These are phyloP conservation scores for Spea hammondii DNA, from an alignment of 2,797 vertebrate species.

Conservation along the genomic window DNA sequence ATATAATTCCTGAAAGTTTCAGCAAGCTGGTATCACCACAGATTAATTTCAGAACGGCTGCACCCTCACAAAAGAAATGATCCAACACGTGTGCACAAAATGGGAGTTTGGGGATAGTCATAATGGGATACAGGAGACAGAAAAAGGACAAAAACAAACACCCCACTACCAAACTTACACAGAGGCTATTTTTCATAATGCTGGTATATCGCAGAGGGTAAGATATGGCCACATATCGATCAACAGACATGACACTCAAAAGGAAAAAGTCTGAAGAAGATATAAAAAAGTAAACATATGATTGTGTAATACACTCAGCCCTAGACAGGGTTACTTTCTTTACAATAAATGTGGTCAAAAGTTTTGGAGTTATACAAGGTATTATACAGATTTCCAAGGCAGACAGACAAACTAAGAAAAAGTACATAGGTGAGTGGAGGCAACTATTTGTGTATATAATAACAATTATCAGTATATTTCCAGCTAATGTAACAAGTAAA, in stretches of 20 bases:
- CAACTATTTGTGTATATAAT: constrained; percentile 47
- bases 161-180: neutral
- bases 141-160: constrained; percentile 40
- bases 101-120: neutral
- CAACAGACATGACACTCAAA: neutral
- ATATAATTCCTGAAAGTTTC: neutral
- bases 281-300: constrained; percentile 56
- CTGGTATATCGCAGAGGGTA: no score
- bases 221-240: no score
- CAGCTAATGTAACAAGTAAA: constrained; percentile 50
- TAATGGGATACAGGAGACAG: neutral
- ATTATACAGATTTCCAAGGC: constrained; percentile 56
- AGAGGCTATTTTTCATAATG: no score
- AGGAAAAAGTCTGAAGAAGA: constrained; percentile 35
- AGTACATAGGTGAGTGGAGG: constrained; percentile 58
- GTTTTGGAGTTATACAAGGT: constrained; percentile 52
- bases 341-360: constrained; percentile 52
- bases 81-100: constrained; percentile 12
- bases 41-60: constrained; percentile 14
- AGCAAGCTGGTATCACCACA: constrained; percentile 8
- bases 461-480: constrained; percentile 51
- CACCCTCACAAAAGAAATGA: constrained; percentile 47
- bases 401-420: constrained; percentile 56
- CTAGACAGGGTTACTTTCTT: constrained; percentile 43
- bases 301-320: constrained; percentile 19